Base-by-base conservation (phyloP, 37 sponge, comb jelly and placozoan species). In the Haliclona indistincta region DNA sequence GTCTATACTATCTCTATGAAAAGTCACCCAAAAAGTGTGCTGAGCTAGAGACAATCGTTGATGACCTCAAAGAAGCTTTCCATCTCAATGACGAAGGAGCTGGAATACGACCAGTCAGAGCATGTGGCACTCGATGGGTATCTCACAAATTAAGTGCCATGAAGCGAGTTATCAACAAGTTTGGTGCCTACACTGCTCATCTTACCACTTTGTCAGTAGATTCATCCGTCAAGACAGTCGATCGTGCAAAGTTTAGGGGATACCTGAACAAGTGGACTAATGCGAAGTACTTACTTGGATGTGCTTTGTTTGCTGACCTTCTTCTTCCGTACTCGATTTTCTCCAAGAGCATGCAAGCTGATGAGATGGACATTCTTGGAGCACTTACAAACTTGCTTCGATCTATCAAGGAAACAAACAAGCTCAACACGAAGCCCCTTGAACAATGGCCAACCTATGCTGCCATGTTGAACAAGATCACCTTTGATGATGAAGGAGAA, bases 241-340 rank as follows among this genome's bases (percentile, higher is more conserved):
- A 85, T 63, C 73, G 79, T 70, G 86, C 86, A 1, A 85, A 85
- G 56, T 80, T 72, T 11, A 61, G 52, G 42, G 82, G 73, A 29
- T 88, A 86, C 61, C 45, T 32, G 43, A 74, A 40, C 28, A 74
- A 86, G 60, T 80, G 76, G 87, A 62, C 71, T 15, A 64, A 88
- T 58, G 89, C 83, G 40, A 88, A 82, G 74, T 88, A 78, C 49
- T 51, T 88, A 19, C 29, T 88, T 52, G 83, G 89, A 15, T 88
- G 89, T 82, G 89, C 86, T 40, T n/a, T 84, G 4, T 82, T 88
- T 67, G 69, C 70, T 22, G 87, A 86, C 55, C 70, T 86, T 28
- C 58, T 86, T 36, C 41, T 13, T 10, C 83, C 83, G 10, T 75
- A 66, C 49, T 4, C 75, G 1, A 71, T 64, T 26, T 75, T 58